Evolutionary conservation across 2,113 vertebrate species (phyloP).

Genomic region (Coptodon rendalli): DNA sequence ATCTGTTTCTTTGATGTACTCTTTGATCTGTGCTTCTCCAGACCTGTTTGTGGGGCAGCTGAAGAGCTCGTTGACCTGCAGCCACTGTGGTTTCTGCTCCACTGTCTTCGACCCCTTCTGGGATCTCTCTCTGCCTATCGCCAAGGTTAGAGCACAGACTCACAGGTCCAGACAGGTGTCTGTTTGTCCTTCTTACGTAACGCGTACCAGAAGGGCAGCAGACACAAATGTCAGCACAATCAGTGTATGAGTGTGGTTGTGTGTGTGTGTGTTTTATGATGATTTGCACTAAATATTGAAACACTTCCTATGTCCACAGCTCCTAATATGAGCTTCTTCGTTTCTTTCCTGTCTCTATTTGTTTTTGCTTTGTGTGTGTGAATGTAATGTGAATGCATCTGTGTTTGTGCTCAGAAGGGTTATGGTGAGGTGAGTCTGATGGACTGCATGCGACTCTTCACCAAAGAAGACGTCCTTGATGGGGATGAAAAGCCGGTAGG

Average conservation of each 20-base stretch:
- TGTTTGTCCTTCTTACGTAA: not conserved
- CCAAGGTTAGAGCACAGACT: slow-evolving; percentile 78
- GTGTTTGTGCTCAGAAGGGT: slow-evolving; percentile 77
- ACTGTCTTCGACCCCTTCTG: slow-evolving; percentile 98
- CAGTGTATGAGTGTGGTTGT: not conserved
- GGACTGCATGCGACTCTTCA: slow-evolving; percentile 97
- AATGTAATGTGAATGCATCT: slow-evolving; percentile 32
- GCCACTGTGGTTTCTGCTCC: slow-evolving; percentile 91
- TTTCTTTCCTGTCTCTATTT: slow-evolving; percentile 5
- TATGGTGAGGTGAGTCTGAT: slow-evolving; percentile 90
- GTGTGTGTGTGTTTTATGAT: not conserved
- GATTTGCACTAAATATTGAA: not conserved
- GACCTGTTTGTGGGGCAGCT: slow-evolving; percentile 96
- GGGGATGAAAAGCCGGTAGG: slow-evolving; percentile 94
- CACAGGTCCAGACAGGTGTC: not conserved
- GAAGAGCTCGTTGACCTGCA: slow-evolving; percentile 95
- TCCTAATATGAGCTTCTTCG: slow-evolving; percentile 7
- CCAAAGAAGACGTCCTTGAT: slow-evolving; percentile 95
- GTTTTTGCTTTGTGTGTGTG: not conserved
- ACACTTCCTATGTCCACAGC: not conserved
- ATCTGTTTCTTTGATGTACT: not conserved
- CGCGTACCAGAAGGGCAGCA: not conserved
- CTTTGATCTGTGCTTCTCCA: slow-evolving; percentile 36
- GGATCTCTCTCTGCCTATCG: slow-evolving; percentile 95
- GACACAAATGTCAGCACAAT: not conserved